phyloP scores from a whole-genome alignment of 2,113 vertebrate species.

The Burhinus bistriatus region DNA sequence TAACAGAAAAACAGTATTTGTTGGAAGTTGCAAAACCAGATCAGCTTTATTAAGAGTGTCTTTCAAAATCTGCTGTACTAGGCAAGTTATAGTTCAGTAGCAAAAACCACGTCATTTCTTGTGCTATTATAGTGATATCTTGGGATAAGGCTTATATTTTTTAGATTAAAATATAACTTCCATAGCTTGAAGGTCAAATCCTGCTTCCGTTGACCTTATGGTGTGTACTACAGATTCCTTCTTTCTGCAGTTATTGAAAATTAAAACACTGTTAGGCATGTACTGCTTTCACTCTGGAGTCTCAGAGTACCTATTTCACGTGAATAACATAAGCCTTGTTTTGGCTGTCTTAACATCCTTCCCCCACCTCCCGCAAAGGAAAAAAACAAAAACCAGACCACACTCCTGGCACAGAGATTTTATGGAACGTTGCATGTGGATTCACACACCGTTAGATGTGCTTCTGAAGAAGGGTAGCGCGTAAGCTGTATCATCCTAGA shows the following conservation, averaged over 20 bases:
- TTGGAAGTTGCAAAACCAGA: background rate
- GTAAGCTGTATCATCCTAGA: background rate
- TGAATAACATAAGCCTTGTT: background rate
- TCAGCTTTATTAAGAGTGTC: background rate
- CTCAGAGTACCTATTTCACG: background rate
- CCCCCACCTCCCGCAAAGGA: background rate
- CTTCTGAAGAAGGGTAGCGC: background rate
- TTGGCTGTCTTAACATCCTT: background rate
- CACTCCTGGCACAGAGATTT: background rate
- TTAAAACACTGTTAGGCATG: background rate
- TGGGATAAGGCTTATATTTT: background rate
- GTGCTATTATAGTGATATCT: background rate
- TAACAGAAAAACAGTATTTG: background rate
- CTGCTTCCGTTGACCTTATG: background rate
- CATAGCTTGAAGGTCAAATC: background rate
- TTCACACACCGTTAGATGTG: background rate
- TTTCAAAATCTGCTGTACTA: background rate
- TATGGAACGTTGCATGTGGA: background rate
- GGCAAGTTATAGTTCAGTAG: background rate
- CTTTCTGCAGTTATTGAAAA: background rate
- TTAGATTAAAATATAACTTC: background rate
- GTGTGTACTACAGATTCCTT: background rate
- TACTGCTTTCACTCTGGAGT: background rate
- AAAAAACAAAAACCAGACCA: background rate
- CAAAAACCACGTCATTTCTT: background rate